Percentiles rank a stretch among this genome's conserved stretches.
Conservation (phyloP, 2,113 vertebrate species). For the Thamnophis sirtalis region DNA sequence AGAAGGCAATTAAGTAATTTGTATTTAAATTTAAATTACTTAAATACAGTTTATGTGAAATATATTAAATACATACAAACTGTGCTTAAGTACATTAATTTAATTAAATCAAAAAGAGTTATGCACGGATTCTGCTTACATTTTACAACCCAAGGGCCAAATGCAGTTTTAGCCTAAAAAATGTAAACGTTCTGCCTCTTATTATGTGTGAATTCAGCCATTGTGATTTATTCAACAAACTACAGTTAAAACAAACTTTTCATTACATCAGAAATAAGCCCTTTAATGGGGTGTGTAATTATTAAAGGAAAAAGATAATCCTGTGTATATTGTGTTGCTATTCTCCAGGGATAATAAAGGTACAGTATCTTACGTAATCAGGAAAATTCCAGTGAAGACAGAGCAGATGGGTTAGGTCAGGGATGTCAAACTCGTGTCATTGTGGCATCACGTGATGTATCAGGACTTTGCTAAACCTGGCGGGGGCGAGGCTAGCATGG, state of each 20-base stretch:
- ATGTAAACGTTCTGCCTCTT: neutral
- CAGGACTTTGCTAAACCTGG: no score
- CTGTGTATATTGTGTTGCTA: neutral
- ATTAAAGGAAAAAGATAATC: neutral
- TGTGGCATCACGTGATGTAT: no score
- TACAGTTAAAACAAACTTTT: neutral
- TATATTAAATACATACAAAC: neutral
- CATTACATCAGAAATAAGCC: neutral
- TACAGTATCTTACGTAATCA: neutral
- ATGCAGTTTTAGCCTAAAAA: neutral
- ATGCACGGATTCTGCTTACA: neutral
- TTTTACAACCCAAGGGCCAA: neutral
- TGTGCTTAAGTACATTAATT: neutral
- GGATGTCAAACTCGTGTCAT: no score
- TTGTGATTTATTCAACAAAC: neutral
- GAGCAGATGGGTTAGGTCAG: neutral
- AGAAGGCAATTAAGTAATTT: neutral
- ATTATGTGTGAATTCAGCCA: neutral
- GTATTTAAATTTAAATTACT: neutral
- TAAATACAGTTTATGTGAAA: neutral
- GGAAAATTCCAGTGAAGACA: neutral
- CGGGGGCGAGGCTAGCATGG: no score
- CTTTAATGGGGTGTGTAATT: neutral
- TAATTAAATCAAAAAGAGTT: neutral
- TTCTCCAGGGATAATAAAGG: neutral